phyloP scores from a whole-genome alignment of 2,113 vertebrate genomes.

The Paracanthobrama guichenoti region DNA sequence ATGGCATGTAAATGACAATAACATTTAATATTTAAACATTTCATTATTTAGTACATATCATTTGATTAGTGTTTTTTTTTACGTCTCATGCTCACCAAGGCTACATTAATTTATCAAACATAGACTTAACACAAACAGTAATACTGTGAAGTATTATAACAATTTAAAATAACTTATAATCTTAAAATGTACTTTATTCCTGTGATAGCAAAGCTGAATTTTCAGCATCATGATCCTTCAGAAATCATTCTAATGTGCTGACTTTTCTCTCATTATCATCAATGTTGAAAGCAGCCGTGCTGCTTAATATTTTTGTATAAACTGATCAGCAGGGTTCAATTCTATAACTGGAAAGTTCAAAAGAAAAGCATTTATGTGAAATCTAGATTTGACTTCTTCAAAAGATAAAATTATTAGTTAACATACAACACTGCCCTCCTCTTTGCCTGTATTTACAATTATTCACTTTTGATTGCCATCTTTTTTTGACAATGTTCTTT shows the following conservation, averaged over 20 bases:
- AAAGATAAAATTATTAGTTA: not conserved
- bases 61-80: not conserved
- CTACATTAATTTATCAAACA: not conserved
- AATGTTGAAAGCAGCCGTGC: too few species aligned
- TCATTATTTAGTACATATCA: too few species aligned
- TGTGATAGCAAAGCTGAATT: not conserved
- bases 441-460: not conserved
- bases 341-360: too few species aligned
- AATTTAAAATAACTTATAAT: not conserved
- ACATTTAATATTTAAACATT: not conserved
- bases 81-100: not conserved
- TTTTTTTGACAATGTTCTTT: constrained; percentile 35
- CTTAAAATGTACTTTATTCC: not conserved
- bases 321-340: too few species aligned
- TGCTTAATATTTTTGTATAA: too few species aligned
- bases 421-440: not conserved
- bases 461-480: not conserved
- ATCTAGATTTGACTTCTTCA: too few species aligned
- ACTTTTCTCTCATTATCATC: not conserved
- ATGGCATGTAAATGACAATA: not conserved
- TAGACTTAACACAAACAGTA: not conserved
- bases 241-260: not conserved
- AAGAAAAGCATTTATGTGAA: too few species aligned
- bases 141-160: not conserved
- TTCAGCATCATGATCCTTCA: not conserved